Evolutionary conservation across 2,888 invertebrate genomes (phyloP), one percentile per base, ranked within the genome.

Genomic region (Smittia sp.): DNA sequence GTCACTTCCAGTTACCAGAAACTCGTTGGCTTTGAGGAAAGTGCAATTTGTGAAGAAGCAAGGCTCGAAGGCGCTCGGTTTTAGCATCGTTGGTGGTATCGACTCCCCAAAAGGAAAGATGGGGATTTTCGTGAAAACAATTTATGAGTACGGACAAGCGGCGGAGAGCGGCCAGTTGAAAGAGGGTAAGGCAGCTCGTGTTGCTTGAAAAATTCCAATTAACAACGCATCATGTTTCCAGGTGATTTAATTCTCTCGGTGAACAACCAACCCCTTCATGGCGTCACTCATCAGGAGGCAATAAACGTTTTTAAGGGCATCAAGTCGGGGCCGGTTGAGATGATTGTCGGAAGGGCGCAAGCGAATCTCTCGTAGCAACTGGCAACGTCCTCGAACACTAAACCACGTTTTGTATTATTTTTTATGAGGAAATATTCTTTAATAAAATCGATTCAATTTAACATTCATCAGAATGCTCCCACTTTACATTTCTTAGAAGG

Each of bases 81-180:
- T 94, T 83, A 94, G 93, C 77, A 92, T 94, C 77, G 94, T 94
- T 20, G 95, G 94, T 13, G 94, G 94, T 1, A 87, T 87, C 73
- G 94, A 94, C 80, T 93, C 93, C 13, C 91, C 93, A 1, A 88
- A 90, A 76, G 94, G 93, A 0, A 90, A 89, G 77, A 92, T 94
- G 88, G 94, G 94, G 58, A 93, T 95, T 77, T 94, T 91, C 80
- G 92, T 95, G 20, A 92, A 94, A 81, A 92, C 93, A 24, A 90
- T 95, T 76, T 92, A 93, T 79, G 89, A 90, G 75, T 88, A 90
- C 77, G 94, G 95, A 3, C 91, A 94, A 80, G 93, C 94, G 11
- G 91, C 92, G 32, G 93, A 94, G 78, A 88, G 89, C 77, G 90
- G 90, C 24, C 85, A 87, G 76, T 85, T 94, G 25, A 88, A 88